A percentile compares a stretch with the other conserved stretches of the same genome.
Conservation (phyloP, 2,888 invertebrate genomes). For the Trachelus iudaicus region DNA sequence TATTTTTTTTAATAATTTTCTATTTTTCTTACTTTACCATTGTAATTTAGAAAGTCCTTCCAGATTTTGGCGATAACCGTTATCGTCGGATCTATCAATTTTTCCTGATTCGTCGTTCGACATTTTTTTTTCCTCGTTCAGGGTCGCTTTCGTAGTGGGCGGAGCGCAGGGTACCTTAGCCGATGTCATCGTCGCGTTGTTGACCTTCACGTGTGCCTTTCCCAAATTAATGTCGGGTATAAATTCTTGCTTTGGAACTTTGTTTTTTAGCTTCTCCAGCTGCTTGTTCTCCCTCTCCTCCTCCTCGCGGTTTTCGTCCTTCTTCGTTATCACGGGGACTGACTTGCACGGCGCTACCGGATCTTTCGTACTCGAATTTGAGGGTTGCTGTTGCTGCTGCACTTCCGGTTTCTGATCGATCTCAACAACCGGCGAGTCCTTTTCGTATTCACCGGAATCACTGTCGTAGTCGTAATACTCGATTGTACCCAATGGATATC, state of each 20-base stretch:
- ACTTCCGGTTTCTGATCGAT: conserved; percentile 13
- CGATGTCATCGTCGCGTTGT: background rate
- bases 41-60: background rate
- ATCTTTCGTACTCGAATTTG: background rate
- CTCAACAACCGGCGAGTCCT: conserved; percentile 7
- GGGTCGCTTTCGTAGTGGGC: background rate
- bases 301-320: conserved; percentile 25
- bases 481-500: conserved; percentile 30
- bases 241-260: conserved; percentile 41
- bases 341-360: background rate
- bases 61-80: background rate
- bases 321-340: conserved; percentile 11
- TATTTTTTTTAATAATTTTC: background rate
- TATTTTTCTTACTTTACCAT: background rate
- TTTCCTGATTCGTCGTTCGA: background rate
- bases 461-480: conserved; percentile 51
- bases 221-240: conserved; percentile 22
- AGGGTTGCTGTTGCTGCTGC: background rate
- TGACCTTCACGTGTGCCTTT: background rate
- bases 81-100: background rate
- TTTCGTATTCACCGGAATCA: conserved; percentile 25
- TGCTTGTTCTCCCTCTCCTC: conserved; percentile 22
- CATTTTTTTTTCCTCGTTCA: background rate
- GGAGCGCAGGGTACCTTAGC: background rate
- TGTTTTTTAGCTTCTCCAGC: conserved; percentile 20